phyloP scores from a whole-genome alignment of 2,888 invertebrate species.

The Fragum fragum region DNA sequence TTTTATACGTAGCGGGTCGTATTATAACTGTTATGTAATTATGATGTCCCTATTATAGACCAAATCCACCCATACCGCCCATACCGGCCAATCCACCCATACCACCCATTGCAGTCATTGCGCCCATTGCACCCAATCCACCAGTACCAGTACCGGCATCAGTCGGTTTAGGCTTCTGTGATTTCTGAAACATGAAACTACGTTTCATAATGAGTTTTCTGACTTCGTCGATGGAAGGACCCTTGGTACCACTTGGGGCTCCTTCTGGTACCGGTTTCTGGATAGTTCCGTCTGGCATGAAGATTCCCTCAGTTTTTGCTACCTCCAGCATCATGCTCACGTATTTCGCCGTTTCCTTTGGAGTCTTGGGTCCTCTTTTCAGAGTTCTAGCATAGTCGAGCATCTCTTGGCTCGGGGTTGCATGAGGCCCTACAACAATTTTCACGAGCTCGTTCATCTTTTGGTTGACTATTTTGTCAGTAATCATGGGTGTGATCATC shows the following conservation, averaged over 20 bases:
- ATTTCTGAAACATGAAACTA: not conserved
- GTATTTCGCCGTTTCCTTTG: not conserved
- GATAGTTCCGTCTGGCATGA: conserved; percentile 1
- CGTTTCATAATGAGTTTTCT: not conserved
- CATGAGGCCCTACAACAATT: not conserved
- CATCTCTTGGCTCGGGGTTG: not conserved
- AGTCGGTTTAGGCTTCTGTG: not conserved
- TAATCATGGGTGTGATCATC: not conserved
- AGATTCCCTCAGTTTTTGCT: not conserved
- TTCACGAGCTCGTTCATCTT: not conserved
- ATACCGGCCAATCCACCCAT: too few relatives aligned
- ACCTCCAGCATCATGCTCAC: not conserved
- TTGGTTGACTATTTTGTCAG: not conserved
- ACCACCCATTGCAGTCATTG: too few relatives aligned
- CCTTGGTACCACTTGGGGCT: not conserved
- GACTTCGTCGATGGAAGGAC: not conserved
- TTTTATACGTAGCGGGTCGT: too few relatives aligned
- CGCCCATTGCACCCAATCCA: not conserved
- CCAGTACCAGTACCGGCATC: not conserved
- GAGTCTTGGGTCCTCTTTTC: not conserved
- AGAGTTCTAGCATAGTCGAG: not conserved
- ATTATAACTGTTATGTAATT: too few relatives aligned
- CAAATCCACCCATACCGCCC: too few relatives aligned
- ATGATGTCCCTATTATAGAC: too few relatives aligned
- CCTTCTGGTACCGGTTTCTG: not conserved